Conservation (phyloP, 2,888 invertebrate species). For the Lordiphosa andalusiaca region DNA sequence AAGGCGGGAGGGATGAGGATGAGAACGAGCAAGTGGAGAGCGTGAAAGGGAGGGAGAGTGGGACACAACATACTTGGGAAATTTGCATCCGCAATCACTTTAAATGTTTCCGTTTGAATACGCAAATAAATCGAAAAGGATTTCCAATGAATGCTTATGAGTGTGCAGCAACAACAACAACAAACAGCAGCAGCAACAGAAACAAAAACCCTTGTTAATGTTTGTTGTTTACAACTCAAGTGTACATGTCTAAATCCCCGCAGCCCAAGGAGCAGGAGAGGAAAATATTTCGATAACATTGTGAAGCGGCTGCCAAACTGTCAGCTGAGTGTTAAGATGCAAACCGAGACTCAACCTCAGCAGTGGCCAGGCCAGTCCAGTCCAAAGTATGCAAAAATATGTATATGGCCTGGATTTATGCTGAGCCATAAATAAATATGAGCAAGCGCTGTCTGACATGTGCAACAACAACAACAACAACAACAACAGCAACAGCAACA, state of each 20-base stretch:
- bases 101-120: conserved; percentile 77
- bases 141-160: conserved; percentile 73
- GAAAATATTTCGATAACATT: conserved; percentile 47
- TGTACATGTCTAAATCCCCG: conserved; percentile 65
- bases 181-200: conserved; percentile 11
- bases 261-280: conserved; percentile 12
- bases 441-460: conserved; percentile 49
- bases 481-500: conserved; percentile 10
- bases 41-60: neutral
- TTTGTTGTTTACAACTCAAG: conserved; percentile 70
- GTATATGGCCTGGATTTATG: conserved; percentile 29
- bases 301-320: conserved; percentile 66
- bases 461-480: conserved; percentile 7
- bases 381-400: conserved; percentile 26
- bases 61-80: conserved; percentile 26
- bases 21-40: conserved; percentile 11
- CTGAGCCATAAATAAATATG: conserved; percentile 71
- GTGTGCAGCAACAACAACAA: conserved; percentile 32
- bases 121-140: conserved; percentile 76
- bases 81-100: conserved; percentile 76
- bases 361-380: conserved; percentile 59
- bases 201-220: conserved; percentile 64
- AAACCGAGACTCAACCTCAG: conserved; percentile 20
- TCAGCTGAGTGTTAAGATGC: conserved; percentile 48
- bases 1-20: conserved; percentile 1